These are phyloP conservation scores for Cotesia glomerata DNA, from an alignment of 1,140 invertebrate species.

Conservation along the genomic window DNA sequence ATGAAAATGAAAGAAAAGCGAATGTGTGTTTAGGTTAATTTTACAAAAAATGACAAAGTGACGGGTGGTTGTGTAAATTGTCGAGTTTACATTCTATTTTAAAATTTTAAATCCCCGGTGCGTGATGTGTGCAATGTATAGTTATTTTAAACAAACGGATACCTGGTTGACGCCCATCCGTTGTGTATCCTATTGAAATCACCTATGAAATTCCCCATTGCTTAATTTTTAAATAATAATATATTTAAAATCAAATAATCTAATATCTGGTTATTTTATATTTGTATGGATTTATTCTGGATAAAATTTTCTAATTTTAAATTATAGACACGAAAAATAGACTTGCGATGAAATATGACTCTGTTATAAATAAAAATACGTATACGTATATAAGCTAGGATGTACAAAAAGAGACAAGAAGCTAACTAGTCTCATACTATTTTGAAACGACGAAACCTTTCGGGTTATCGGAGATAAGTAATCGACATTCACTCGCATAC, in stretches of 20 bases:
- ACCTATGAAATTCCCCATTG: too few species aligned
- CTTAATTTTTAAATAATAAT: too few species aligned
- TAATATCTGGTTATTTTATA: too few species aligned
- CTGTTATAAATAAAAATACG: too few species aligned
- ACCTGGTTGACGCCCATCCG: slow-evolving; percentile 27
- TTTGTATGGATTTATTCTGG: background rate
- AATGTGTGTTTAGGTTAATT: slow-evolving; percentile 12
- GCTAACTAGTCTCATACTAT: background rate
- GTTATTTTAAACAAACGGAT: slow-evolving; percentile 3
- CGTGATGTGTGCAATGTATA: background rate
- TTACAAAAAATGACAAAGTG: background rate
- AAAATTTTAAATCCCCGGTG: slow-evolving; percentile 6
- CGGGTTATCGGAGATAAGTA: slow-evolving; percentile 9
- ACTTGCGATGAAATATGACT: too few species aligned
- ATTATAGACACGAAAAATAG: too few species aligned
- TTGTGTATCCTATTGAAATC: background rate
- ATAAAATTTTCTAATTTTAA: too few species aligned
- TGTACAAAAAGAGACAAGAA: background rate
- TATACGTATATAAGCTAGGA: too few species aligned
- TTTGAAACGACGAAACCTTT: slow-evolving; percentile 14
- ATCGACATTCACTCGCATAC: background rate
- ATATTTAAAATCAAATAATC: too few species aligned
- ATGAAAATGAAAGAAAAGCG: background rate
- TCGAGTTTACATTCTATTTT: slow-evolving; percentile 4
- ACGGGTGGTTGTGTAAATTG: background rate